A percentile compares a stretch with the other conserved stretches of the same genome.
Evolutionary conservation across 2,113 vertebrate species (phyloP).

Genomic region (Phaetusa simplex): DNA sequence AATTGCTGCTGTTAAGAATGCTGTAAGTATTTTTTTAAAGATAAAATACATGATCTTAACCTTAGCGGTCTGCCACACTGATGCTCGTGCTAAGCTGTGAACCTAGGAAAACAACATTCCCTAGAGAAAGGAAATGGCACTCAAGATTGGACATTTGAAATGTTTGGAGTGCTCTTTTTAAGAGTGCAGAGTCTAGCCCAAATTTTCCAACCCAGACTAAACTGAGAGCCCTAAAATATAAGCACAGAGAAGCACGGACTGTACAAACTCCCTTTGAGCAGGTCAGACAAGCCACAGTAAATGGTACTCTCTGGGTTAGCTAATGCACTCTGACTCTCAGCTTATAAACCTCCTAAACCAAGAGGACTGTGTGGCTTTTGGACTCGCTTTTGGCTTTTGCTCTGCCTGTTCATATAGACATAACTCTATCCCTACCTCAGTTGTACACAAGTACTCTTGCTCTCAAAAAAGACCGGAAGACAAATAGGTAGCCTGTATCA

Average conservation of each 20-base stretch:
- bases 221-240: conserved; percentile 12
- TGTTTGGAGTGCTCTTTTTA: background rate
- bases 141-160: background rate
- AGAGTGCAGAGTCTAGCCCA: background rate
- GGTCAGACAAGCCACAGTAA: background rate
- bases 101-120: background rate
- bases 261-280: background rate
- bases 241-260: background rate
- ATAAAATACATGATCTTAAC: background rate
- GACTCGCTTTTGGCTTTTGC: background rate
- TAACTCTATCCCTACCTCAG: background rate
- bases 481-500: background rate
- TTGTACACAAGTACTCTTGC: background rate
- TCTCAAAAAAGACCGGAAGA: background rate
- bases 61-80: background rate
- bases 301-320: background rate
- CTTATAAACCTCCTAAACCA: background rate
- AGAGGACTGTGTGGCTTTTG: background rate
- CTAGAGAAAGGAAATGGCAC: conserved; percentile 4
- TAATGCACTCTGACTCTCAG: background rate
- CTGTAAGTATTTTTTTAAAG: background rate
- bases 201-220: conserved; percentile 16
- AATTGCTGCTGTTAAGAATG: background rate
- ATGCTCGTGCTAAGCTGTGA: background rate
- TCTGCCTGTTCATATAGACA: background rate